Base-by-base conservation (phyloP, 2,888 invertebrate genomes). In the Petrophora chlorosata region DNA sequence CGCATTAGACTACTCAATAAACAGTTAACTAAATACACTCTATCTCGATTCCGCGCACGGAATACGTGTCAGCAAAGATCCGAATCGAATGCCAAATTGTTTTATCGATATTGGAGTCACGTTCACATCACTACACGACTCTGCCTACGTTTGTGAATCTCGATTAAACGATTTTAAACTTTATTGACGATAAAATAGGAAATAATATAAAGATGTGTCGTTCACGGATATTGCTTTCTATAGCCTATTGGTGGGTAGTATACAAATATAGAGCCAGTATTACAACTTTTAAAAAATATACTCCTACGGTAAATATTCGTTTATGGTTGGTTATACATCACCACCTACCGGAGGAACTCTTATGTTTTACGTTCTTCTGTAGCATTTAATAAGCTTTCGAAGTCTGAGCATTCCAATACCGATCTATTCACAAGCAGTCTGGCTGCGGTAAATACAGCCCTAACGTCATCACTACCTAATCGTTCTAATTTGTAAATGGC, bases 101-200 rank as follows among this genome's bases (percentile, higher is more conserved):
- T 25, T 25, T 65, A 74, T 80, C 81, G 79, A 82, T 71, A 79
- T 76, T 71, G 51, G 22, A 40, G 54, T 67, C 82, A 80, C 79
- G 80, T 79, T 61, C 64, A 17, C 76, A 70, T 67, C 77, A 76
- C 77, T 78, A 75, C 44, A 43, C 43, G 28, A 22, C 43, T 47
- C 56, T 56, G 57, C 69, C 68, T 67, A 70, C 66, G 60, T 46
- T 59, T 47, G n/a, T 10, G 26, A 56, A 50, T 50, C 51, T 30
- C 8, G 33, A 10, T 3, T 43, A 25, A 43, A 58, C 42, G 32
- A 62, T 59, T 65, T 51, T 51, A 17, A 36, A 55, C 56, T 46
- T 16, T 61, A 61, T 30, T 1, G 0, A 2, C 17, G 8, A 5
- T 0, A 0, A 0, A 5, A 54, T 51, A 63, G 53, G 50, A 39